Evolutionary conservation across 2,797 vertebrate species (phyloP), one percentile per base, ranked within the genome.

Genomic region (Pipistrellus kuhlii): DNA sequence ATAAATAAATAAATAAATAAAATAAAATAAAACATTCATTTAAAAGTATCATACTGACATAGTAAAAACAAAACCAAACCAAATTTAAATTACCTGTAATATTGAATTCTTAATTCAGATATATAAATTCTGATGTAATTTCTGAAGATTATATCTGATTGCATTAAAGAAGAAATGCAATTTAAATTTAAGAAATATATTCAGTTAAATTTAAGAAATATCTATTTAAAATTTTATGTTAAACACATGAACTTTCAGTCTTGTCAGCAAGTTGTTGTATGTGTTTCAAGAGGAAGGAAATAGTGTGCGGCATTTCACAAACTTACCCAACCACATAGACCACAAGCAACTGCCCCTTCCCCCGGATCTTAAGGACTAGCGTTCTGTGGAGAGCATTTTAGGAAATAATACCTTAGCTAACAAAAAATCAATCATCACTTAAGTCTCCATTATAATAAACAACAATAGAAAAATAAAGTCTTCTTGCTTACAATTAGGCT

Each of bases 31-130:
- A 30, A 66, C 92, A 77, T 25, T 8, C 17, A 81, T 81, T 81
- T 44, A 81, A 81, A 81, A 81, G 30, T 62, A 27, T 20, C 38
- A 62, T 23, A 25, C 30, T 66, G 81, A 46, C 44, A 83, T 51
- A 55, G 27, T n/a, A 73, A 94, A 93, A 88, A 64, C 11, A 81
- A 95, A 82, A 51, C 18, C 25, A 94, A 75, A 76, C 1, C 35
- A 53, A 91, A 44, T 69, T 68, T 84, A 82, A 69, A 78, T 23
- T 44, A 76, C 13, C 14, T 92, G 86, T 85, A 69, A 46, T 75
- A 71, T 46, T n/a, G 4, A 95, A 91, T 84, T 94, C 38, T 51
- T 90, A 93, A 41, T n/a, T 91, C 48, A 93, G 14, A 59, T 95
- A 68, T 5, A 17, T 76, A 94, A 94, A 21, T 80, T 48, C 46